Base-by-base conservation (phyloP, 2,797 vertebrate species). In the Moxostoma hubbsi region DNA sequence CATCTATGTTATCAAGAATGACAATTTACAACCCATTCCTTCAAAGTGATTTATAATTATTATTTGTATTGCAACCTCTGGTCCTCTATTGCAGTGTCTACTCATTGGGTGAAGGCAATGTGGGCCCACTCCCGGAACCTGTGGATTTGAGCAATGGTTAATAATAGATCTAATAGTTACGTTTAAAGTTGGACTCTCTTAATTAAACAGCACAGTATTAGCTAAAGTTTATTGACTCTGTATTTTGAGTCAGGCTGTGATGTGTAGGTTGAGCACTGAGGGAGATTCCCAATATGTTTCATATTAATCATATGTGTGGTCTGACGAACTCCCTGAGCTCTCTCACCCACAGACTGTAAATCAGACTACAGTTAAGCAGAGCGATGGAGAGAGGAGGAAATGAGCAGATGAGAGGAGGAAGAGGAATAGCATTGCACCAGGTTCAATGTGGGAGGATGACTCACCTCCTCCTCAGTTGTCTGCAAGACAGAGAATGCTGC, bases 381-480 rank as follows among this genome's bases (percentile, higher is more conserved):
- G 70, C 66, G 80, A 68, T 82, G 64, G 72, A 80, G 66, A 58
- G 80, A 85, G 81, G 67, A 86, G 79, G 85, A 89, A 83, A 73
- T 72, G 65, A 68, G 73, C 66, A 79, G 75, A 81, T 87, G 83
- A 87, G 85, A 78, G 85, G 82, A 85, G 89, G 86, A 71, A 75
- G 55, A 51, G 45, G 55, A 58, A 59, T 66, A 75, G 75, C 36
- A 54, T 73, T 80, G 61, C 73, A 75, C 65, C 69, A 75, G 71
- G 66, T 71, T 74, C 57, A 62, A 47, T 72, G 78, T 83, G 74
- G 84, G 81, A 79, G 77, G 75, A 69, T 81, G 82, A 84, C 51
- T 86, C 82, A 84, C 65, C 59, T 68, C 5, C 36, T 73, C 66
- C 82, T 81, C 58, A 69, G 66, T 75, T 85, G 84, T 81, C 84